Evolutionary conservation across 2,797 vertebrate species (phyloP).

Genomic region (Gouania willdenowi): DNA sequence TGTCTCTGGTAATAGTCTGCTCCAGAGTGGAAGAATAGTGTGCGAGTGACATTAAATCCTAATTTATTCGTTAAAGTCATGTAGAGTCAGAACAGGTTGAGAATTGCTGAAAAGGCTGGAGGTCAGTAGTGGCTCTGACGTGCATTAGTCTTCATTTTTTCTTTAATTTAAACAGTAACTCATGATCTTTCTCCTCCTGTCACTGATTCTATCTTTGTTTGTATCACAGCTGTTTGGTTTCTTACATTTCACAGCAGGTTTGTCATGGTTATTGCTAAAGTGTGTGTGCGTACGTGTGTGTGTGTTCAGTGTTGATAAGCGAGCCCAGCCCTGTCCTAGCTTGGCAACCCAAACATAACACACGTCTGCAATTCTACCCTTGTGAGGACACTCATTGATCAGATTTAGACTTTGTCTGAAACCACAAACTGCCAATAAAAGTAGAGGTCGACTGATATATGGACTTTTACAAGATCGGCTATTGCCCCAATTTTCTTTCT

Average conservation of each 20-base stretch:
- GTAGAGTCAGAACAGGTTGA: constrained; percentile 11
- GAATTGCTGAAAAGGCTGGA: not conserved
- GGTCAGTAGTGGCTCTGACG: not conserved
- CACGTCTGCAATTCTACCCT: not conserved
- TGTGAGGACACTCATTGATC: not conserved
- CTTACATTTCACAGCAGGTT: constrained; percentile 15
- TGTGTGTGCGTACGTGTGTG: constrained; percentile 20
- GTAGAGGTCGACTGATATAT: no score
- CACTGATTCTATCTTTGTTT: not conserved
- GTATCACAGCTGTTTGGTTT: constrained; percentile 1
- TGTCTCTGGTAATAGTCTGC: not conserved
- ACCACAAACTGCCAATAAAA: no score
- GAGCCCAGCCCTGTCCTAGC: constrained; percentile 36
- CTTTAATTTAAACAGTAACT: not conserved
- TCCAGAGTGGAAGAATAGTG: no score
- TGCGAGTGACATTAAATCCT: constrained; percentile 15
- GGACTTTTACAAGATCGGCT: no score
- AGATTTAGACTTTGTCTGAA: no score
- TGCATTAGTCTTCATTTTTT: not conserved
- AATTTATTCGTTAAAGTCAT: constrained; percentile 12
- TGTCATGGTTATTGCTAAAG: constrained; percentile 40
- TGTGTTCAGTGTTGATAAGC: constrained; percentile 53
- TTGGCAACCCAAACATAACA: constrained; percentile 4
- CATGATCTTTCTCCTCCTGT: not conserved
- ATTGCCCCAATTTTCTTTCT: no score